Evolutionary conservation across 2,797 vertebrate genomes (phyloP).

Genomic region (Tamandua tetradactyla): DNA sequence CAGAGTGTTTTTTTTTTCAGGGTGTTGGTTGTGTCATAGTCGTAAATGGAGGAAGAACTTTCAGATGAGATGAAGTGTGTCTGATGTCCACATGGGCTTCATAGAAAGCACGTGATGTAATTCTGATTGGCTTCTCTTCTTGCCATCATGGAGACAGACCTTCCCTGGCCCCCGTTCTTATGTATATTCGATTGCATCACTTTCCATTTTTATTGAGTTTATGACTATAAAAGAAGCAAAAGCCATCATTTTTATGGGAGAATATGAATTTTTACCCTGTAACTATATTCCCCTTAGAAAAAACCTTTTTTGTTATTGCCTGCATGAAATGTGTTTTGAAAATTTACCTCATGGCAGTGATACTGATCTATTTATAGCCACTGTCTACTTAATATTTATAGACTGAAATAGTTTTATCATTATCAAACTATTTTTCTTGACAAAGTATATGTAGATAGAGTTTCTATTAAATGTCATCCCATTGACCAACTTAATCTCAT

Average conservation of each 20-base stretch:
- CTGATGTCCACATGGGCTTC: constrained; percentile 77
- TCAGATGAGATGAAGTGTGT: constrained; percentile 78
- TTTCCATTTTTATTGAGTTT: constrained; percentile 78
- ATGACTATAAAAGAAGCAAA: constrained; percentile 70
- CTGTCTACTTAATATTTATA: constrained; percentile 71
- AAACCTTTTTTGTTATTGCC: constrained; percentile 65
- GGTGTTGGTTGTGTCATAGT: constrained; percentile 73
- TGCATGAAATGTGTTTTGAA: constrained; percentile 70
- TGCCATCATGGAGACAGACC: constrained; percentile 67
- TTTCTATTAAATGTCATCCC: neutral
- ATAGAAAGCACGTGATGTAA: constrained; percentile 71
- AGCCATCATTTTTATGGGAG: constrained; percentile 73
- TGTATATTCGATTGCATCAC: constrained; percentile 60
- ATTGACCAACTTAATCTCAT: constrained; percentile 30
- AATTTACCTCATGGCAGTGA: constrained; percentile 60
- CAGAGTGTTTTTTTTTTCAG: constrained; percentile 66
- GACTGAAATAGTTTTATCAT: constrained; percentile 48
- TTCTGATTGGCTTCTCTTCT: constrained; percentile 69
- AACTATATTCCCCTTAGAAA: constrained; percentile 64
- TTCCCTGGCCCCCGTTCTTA: constrained; percentile 66
- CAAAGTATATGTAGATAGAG: neutral
- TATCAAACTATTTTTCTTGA: constrained; percentile 58
- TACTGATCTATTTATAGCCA: constrained; percentile 66
- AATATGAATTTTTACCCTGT: constrained; percentile 45
- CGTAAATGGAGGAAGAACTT: constrained; percentile 69